Conservation (phyloP, 2,113 vertebrate genomes). For the Ochotona princeps region DNA sequence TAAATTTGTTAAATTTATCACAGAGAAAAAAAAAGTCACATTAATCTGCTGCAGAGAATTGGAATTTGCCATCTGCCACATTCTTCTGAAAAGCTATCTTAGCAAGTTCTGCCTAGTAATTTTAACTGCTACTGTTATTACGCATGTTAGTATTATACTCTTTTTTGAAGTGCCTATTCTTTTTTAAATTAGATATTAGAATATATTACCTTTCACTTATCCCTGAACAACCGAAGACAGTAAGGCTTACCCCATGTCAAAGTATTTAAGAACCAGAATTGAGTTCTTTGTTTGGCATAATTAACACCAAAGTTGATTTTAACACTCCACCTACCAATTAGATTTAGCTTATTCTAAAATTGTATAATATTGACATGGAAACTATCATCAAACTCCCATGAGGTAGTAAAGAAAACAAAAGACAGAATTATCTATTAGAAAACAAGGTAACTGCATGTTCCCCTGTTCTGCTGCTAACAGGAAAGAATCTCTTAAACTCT, state of each 20-base stretch:
- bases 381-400: neutral
- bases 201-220: neutral
- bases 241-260: neutral
- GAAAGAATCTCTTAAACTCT: neutral
- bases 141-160: neutral
- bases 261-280: neutral
- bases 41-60: neutral
- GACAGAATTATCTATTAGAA: conserved; percentile 1
- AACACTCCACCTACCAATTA: neutral
- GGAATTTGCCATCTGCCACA: neutral
- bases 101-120: neutral
- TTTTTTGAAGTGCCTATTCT: neutral
- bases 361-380: neutral
- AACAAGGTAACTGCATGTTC: neutral
- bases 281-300: neutral
- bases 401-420: neutral
- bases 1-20: neutral
- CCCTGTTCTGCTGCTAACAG: neutral
- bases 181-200: neutral
- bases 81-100: neutral
- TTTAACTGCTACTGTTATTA: neutral
- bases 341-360: neutral
- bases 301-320: neutral
- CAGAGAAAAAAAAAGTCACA: neutral
- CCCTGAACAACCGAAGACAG: neutral